These are phyloP conservation scores for Carapus acus DNA, from an alignment of 2,797 vertebrate genomes.

Conservation along the genomic window DNA sequence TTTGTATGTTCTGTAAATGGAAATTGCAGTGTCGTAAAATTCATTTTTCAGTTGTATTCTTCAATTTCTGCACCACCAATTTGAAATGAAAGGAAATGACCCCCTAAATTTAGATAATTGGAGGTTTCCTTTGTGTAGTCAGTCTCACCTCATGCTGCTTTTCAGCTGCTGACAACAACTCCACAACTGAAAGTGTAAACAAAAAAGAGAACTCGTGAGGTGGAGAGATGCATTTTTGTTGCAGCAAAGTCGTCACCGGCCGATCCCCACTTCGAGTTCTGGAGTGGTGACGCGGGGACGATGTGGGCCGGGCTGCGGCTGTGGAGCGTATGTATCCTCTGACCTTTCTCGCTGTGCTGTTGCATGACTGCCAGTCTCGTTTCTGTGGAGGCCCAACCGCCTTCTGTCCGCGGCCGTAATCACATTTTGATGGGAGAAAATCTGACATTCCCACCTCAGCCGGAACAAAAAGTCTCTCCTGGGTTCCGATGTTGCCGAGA, in stretches of 20 bases:
- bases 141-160: no score
- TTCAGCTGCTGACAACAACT: no score
- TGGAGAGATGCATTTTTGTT: constrained; percentile 71
- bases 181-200: no score
- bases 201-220: no score
- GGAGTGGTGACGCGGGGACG: constrained; percentile 74
- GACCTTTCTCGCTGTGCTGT: constrained; percentile 76
- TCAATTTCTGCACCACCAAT: no score
- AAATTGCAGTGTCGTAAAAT: no score
- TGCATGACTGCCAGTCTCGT: constrained; percentile 74
- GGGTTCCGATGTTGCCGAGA: constrained; percentile 16
- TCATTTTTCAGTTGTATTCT: no score
- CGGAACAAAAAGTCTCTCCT: constrained; percentile 19
- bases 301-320: constrained; percentile 70
- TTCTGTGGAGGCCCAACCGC: constrained; percentile 41
- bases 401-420: constrained; percentile 39
- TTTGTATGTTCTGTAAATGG: no score
- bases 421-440: constrained; percentile 34
- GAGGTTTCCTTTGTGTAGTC: no score
- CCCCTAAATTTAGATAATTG: no score
- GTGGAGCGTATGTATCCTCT: constrained; percentile 80
- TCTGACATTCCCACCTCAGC: constrained; percentile 18
- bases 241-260: constrained; percentile 74
- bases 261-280: constrained; percentile 70
- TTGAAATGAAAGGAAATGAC: no score